A percentile compares a stretch with the other conserved stretches of the same genome.
These are phyloP conservation scores for Ammospiza nelsoni DNA, from an alignment of 2,113 vertebrate species.

Conservation along the genomic window DNA sequence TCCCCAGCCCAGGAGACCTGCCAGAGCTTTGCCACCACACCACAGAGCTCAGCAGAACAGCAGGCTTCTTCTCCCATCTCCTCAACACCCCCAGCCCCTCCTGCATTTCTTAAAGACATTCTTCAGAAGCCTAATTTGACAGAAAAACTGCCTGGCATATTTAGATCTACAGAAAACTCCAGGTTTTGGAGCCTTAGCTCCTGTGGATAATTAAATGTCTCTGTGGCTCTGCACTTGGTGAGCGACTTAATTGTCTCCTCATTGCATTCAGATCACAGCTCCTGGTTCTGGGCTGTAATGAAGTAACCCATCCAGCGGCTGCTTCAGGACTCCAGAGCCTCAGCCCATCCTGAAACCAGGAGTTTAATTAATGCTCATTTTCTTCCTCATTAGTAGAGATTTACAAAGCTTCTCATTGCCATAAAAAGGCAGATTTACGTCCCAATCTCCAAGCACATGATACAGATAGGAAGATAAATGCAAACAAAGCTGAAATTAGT, in stretches of 20 bases:
- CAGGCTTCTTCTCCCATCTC: background rate
- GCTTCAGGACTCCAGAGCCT: constrained; percentile 42
- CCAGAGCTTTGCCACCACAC: background rate
- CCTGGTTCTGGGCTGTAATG: constrained; percentile 51
- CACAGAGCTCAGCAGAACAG: background rate
- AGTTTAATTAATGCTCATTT: constrained; percentile 66
- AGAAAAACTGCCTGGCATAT: constrained; percentile 1
- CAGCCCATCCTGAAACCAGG: background rate
- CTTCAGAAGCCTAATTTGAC: constrained; percentile 40
- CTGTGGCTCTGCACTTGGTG: constrained; percentile 36
- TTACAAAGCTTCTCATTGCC: constrained; percentile 23
- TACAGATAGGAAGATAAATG: background rate
- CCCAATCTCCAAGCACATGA: background rate
- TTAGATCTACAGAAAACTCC: constrained; percentile 33
- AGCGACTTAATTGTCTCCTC: constrained; percentile 65
- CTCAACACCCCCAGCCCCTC: background rate
- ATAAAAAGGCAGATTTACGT: constrained; percentile 13
- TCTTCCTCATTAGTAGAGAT: constrained; percentile 58
- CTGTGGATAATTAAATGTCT: constrained; percentile 63
- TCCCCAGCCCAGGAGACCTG: background rate
- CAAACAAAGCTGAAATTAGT: constrained; percentile 19
- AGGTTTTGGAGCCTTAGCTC: constrained; percentile 7
- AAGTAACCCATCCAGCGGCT: constrained; percentile 17
- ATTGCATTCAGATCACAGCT: constrained; percentile 66
- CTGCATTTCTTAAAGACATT: background rate